These are phyloP conservation scores for Halcyon chelicuti DNA, from an alignment of 2,797 vertebrate species.

Conservation along the genomic window DNA sequence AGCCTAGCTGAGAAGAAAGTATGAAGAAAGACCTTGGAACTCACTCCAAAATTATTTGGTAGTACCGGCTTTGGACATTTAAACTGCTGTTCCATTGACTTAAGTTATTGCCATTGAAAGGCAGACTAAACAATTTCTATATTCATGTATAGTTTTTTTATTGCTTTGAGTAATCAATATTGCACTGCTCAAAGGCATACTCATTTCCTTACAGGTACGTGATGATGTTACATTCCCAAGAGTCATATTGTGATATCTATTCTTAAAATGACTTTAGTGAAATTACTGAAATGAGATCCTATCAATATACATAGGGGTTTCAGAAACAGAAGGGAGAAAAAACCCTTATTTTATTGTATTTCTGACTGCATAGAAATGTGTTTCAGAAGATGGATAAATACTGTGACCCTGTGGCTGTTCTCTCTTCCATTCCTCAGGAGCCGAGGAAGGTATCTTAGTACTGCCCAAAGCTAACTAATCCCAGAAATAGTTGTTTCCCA, in stretches of 20 bases:
- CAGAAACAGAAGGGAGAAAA: neutral
- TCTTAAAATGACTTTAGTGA: neutral
- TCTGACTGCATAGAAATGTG: neutral
- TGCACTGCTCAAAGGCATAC: neutral
- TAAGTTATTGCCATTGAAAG: neutral
- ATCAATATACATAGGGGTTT: neutral
- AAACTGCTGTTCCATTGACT: neutral
- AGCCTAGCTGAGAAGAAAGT: neutral
- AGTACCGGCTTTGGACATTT: neutral
- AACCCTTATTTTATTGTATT: neutral
- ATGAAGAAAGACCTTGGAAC: neutral
- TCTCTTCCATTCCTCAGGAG: neutral
- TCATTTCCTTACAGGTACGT: neutral
- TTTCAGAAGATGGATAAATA: neutral
- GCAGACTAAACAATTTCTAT: neutral
- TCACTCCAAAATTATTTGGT: neutral
- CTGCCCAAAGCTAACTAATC: neutral
- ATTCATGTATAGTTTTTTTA: neutral
- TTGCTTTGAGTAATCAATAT: neutral
- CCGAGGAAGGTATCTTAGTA: neutral
- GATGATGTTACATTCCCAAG: neutral
- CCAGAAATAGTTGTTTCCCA: neutral
- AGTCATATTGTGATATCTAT: neutral
- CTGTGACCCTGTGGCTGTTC: accelerated
- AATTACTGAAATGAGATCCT: neutral